These are phyloP conservation scores for Myopa tessellatipennis DNA, from an alignment of 2,888 invertebrate genomes.

Conservation along the genomic window DNA sequence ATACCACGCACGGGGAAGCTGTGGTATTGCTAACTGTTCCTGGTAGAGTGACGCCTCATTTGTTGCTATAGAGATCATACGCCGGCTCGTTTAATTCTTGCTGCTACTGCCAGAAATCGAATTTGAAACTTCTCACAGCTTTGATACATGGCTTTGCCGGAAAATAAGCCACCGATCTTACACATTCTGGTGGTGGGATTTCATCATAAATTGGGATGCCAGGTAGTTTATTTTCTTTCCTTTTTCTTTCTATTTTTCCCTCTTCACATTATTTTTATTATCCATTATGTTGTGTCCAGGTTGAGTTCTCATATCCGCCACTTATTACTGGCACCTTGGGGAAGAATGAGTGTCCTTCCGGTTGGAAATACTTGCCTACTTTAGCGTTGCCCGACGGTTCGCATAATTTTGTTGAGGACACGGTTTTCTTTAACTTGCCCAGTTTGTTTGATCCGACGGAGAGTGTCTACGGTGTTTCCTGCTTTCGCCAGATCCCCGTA, in stretches of 20 bases:
- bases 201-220: conserved; percentile 99
- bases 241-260: too few species aligned
- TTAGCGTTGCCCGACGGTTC: conserved; percentile 97
- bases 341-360: conserved; percentile 83
- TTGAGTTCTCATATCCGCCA: conserved; percentile 93
- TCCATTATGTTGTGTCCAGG: conserved; percentile 69
- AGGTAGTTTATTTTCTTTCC: conserved; percentile 72
- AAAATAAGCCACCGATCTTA: conserved; percentile 72
- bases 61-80: background rate
- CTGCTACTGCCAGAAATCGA: background rate
- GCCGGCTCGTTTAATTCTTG: background rate
- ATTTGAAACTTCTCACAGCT: background rate
- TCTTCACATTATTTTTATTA: background rate
- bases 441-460: conserved; percentile 84
- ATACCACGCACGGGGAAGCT: background rate
- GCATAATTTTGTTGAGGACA: conserved; percentile 95
- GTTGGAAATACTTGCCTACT: conserved; percentile 97
- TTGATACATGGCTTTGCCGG: conserved; percentile 3
- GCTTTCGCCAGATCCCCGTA: conserved; percentile 96
- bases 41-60: background rate
- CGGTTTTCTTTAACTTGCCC: conserved; percentile 95
- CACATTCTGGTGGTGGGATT: conserved; percentile 98
- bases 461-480: conserved; percentile 95
- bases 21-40: background rate
- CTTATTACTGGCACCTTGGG: conserved; percentile 76